phyloP scores from a whole-genome alignment of 2,113 vertebrate species.

The Calcarius ornatus region DNA sequence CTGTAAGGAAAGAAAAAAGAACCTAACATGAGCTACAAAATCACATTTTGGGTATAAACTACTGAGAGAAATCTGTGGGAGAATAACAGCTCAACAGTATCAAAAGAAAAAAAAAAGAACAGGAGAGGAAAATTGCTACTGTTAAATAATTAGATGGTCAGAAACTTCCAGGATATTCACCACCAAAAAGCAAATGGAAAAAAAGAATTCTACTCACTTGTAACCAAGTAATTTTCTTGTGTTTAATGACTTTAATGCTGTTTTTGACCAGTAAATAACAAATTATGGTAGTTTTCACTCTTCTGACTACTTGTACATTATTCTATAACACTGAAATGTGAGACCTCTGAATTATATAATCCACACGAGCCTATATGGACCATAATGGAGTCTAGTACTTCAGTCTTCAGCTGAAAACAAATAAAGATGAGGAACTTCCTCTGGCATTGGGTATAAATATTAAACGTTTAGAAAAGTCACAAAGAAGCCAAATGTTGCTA shows the following conservation, averaged over 20 bases:
- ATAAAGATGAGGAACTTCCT: background rate
- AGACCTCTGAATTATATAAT: background rate
- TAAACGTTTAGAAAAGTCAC: background rate
- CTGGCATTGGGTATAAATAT: background rate
- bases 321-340: background rate
- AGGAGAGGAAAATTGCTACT: fast-evolving
- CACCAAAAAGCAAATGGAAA: background rate
- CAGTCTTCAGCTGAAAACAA: background rate
- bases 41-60: background rate
- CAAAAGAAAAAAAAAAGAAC: background rate
- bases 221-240: background rate
- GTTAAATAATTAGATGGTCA: background rate
- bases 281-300: background rate
- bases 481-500: background rate
- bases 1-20: background rate
- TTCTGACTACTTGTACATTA: background rate
- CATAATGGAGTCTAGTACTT: background rate
- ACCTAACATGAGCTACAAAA: background rate
- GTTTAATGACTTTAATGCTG: background rate
- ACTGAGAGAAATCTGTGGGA: background rate
- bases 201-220: background rate
- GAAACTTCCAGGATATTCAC: background rate
- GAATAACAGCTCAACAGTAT: background rate
- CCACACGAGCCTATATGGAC: background rate
- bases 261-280: background rate